Percentiles rank a stretch among this genome's conserved stretches.
Evolutionary conservation across 1,140 invertebrate species (phyloP).

Genomic region (Limonius californicus): DNA sequence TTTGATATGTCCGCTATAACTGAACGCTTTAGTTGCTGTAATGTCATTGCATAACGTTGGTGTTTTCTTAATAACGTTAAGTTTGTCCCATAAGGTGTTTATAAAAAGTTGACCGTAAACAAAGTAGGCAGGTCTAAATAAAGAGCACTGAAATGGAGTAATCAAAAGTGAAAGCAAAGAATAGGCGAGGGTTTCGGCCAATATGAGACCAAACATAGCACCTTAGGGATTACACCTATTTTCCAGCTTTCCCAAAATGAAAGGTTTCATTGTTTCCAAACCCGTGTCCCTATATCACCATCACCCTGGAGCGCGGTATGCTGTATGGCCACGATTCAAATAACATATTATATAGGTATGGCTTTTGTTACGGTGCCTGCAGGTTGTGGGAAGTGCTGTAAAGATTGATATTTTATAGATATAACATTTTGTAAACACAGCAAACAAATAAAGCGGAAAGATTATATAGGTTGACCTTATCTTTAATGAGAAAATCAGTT

Average conservation of each 20-base stretch:
- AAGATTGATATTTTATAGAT: neutral
- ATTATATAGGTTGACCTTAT: neutral
- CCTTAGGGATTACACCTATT: conserved; percentile 4
- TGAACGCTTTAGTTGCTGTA: too few relatives aligned
- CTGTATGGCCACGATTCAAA: neutral
- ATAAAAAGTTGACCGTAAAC: too few relatives aligned
- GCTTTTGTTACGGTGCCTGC: neutral
- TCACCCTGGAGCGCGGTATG: neutral
- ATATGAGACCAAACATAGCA: conserved; percentile 1
- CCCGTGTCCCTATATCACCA: neutral
- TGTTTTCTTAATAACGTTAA: too few relatives aligned
- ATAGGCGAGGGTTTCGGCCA: conserved; percentile 8
- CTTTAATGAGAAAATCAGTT: conserved; percentile 15
- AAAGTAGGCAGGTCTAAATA: neutral
- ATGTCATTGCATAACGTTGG: too few relatives aligned
- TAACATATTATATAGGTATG: neutral
- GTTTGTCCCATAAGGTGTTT: too few relatives aligned
- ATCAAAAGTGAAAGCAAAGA: conserved; percentile 10
- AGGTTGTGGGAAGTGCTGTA: neutral
- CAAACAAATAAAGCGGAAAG: neutral
- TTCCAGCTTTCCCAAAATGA: conserved; percentile 13
- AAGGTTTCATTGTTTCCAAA: conserved; percentile 12
- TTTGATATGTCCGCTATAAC: too few relatives aligned
- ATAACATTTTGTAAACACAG: too few relatives aligned
- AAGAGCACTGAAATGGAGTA: neutral